phyloP scores from a whole-genome alignment of 2,888 invertebrate species.

The Drosophila mayaguana region DNA sequence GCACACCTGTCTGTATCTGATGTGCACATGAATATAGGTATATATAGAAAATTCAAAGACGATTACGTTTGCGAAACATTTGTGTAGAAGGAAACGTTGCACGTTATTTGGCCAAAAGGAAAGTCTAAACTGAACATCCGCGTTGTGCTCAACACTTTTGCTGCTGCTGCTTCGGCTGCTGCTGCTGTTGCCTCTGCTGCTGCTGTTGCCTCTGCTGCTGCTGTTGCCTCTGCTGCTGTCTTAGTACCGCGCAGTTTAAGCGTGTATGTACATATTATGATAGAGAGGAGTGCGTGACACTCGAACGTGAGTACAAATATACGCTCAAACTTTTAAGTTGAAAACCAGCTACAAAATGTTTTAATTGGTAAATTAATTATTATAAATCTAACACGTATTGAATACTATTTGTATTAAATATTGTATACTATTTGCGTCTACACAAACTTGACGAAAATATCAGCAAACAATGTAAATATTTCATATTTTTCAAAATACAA shows the following conservation, averaged over 20 bases:
- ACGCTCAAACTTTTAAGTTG: not conserved
- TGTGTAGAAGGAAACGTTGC: conserved; percentile 55
- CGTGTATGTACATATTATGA: conserved; percentile 62
- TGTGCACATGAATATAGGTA: not conserved
- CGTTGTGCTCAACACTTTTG: conserved; percentile 55
- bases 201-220: conserved; percentile 10
- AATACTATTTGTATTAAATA: no score
- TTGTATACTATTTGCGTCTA: no score
- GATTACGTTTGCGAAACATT: conserved; percentile 54
- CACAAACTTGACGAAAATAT: no score
- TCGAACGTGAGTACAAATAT: not conserved
- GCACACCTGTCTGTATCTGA: conserved; percentile 9
- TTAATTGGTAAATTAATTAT: no score
- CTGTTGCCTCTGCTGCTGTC: conserved; percentile 11
- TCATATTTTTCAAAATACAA: no score
- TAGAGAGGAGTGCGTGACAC: conserved; percentile 16
- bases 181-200: conserved; percentile 1
- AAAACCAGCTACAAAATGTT: no score
- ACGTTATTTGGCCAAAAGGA: conserved; percentile 67
- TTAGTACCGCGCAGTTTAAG: conserved; percentile 52
- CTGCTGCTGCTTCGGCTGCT: conserved; percentile 21
- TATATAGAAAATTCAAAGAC: conserved; percentile 35
- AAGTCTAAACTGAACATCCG: conserved; percentile 61
- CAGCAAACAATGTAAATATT: no score
- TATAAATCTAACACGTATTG: no score